phyloP scores from a whole-genome alignment of 2,797 vertebrate species.

The Ateles fusciceps region DNA sequence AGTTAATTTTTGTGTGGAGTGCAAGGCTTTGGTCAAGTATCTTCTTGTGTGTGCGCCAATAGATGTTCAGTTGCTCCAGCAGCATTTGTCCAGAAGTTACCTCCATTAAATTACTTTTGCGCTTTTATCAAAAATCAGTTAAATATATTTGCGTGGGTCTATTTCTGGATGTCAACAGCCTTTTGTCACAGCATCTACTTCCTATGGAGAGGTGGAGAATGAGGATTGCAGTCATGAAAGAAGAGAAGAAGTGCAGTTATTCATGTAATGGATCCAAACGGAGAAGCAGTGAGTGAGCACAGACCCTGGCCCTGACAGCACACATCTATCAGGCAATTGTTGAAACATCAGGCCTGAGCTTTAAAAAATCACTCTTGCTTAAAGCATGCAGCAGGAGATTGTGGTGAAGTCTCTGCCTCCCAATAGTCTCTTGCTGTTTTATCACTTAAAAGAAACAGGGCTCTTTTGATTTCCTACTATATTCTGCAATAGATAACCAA shows the following conservation, averaged over 20 bases:
- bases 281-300: not conserved
- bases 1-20: not conserved
- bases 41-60: not conserved
- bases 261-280: not conserved
- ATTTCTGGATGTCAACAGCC: not conserved
- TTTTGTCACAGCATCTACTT: constrained; percentile 20
- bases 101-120: not conserved
- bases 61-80: not conserved
- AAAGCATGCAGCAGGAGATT: not conserved
- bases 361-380: not conserved
- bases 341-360: not conserved
- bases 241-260: not conserved
- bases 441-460: not conserved
- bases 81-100: not conserved
- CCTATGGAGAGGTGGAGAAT: constrained; percentile 41
- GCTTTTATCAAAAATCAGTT: not conserved
- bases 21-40: not conserved
- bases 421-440: not conserved
- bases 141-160: not conserved
- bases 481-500: not conserved
- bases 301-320: not conserved
- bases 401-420: not conserved
- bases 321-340: constrained; percentile 34
- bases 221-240: constrained; percentile 39
- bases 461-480: not conserved